Percentiles rank a stretch among this genome's conserved stretches.
These are phyloP conservation scores for Vireo altiloquus DNA, from an alignment of 2,113 vertebrate genomes.

Conservation along the genomic window DNA sequence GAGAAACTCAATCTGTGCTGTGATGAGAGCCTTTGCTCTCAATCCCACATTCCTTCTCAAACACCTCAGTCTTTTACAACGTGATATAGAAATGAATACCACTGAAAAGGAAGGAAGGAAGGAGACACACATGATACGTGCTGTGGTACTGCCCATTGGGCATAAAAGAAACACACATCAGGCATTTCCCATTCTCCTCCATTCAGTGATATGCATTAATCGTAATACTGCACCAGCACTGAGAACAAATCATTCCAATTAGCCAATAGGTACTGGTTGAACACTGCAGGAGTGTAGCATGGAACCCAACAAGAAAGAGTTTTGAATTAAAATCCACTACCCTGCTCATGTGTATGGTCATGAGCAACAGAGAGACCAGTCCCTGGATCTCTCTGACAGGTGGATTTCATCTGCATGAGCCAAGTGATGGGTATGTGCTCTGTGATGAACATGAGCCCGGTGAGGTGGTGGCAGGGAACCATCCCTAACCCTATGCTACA, in stretches of 20 bases:
- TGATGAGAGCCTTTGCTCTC: neutral
- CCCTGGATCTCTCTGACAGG: neutral
- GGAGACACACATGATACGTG: constrained; percentile 49
- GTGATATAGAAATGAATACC: neutral
- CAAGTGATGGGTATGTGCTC: neutral
- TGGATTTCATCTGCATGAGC: constrained; percentile 42
- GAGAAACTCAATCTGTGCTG: neutral
- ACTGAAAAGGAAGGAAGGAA: constrained; percentile 35
- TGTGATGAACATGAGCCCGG: neutral
- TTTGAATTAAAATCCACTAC: constrained; percentile 42
- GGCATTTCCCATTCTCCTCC: constrained; percentile 35
- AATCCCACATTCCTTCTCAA: neutral
- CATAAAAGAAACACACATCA: constrained; percentile 40
- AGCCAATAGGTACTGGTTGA: constrained; percentile 52
- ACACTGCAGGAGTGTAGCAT: constrained; percentile 33
- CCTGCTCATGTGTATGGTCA: neutral
- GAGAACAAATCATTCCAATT: neutral
- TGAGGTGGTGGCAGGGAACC: neutral
- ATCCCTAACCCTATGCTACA: neutral
- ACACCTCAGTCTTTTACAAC: neutral
- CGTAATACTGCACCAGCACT: neutral
- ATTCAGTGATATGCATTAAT: constrained; percentile 24
- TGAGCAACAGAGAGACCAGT: constrained; percentile 34
- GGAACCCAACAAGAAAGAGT: neutral
- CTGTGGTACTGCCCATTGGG: neutral